phyloP scores from a whole-genome alignment of 2,797 vertebrate genomes.

The Cottoperca gobio region DNA sequence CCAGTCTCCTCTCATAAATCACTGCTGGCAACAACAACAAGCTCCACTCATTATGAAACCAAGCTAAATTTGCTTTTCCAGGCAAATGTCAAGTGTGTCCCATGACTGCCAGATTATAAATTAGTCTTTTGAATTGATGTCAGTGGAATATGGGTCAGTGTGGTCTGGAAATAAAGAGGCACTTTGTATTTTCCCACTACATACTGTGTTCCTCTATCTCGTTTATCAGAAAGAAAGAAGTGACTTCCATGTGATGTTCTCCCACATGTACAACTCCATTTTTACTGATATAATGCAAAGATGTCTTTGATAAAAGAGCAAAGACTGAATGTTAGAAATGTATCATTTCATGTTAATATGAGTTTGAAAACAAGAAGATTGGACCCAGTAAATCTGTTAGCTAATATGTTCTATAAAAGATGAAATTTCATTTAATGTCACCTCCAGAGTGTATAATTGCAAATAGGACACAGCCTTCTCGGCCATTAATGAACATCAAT shows the following conservation, averaged over 20 bases:
- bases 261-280: slow-evolving; percentile 12
- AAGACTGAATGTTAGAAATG: not conserved
- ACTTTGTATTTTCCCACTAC: no score
- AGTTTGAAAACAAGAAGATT: no score
- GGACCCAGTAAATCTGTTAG: no score
- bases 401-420: not conserved
- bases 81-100: slow-evolving; percentile 54
- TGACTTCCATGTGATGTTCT: slow-evolving; percentile 68
- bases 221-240: slow-evolving; percentile 43
- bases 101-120: slow-evolving; percentile 65
- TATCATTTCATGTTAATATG: slow-evolving; percentile 5
- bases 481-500: slow-evolving; percentile 33
- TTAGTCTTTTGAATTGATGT: slow-evolving; percentile 60
- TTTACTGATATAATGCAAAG: slow-evolving; percentile 9
- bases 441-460: not conserved
- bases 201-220: slow-evolving; percentile 37
- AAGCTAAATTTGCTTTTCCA: slow-evolving; percentile 51
- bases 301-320: slow-evolving; percentile 9
- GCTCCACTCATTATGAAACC: slow-evolving; percentile 47
- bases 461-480: slow-evolving; percentile 21
- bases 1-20: slow-evolving; percentile 44
- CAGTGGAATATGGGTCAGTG: slow-evolving; percentile 62
- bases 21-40: slow-evolving; percentile 36
- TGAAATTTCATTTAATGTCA: not conserved
- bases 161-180: slow-evolving; percentile 58